These are phyloP conservation scores for Lonchura striata DNA, from an alignment of 2,113 vertebrate genomes.

Conservation along the genomic window DNA sequence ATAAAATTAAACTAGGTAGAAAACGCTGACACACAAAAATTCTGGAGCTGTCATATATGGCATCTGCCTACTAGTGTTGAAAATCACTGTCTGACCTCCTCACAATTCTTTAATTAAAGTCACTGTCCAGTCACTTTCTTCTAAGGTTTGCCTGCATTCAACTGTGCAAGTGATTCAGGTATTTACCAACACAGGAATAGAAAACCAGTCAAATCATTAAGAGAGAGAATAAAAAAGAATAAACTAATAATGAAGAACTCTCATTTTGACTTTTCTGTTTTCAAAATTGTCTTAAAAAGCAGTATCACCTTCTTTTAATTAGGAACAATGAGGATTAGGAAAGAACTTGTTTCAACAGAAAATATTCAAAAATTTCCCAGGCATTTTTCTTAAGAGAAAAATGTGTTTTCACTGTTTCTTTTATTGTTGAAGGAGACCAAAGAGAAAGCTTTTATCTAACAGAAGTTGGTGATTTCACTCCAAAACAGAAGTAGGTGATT, in stretches of 20 bases:
- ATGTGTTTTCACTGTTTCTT: background rate
- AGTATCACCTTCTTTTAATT: background rate
- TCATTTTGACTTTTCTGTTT: background rate
- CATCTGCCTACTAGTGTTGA: background rate
- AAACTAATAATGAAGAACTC: background rate
- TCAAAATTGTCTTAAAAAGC: background rate
- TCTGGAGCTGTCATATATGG: fast-evolving
- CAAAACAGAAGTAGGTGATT: background rate
- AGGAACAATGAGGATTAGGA: background rate
- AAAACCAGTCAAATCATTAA: fast-evolving
- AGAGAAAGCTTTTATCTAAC: background rate
- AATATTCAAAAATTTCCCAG: background rate
- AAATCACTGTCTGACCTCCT: background rate
- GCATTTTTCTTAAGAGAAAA: background rate
- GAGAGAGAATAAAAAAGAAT: background rate
- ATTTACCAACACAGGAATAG: background rate
- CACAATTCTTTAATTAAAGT: background rate
- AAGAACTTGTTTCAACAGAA: background rate
- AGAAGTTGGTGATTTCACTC: background rate
- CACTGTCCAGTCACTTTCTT: background rate
- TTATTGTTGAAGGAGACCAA: background rate
- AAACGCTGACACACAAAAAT: background rate
- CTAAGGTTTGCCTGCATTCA: background rate
- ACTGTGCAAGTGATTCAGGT: background rate
- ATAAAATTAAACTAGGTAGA: background rate